Evolutionary conservation across 2,113 vertebrate genomes (phyloP).

Genomic region (Scopus umbretta): DNA sequence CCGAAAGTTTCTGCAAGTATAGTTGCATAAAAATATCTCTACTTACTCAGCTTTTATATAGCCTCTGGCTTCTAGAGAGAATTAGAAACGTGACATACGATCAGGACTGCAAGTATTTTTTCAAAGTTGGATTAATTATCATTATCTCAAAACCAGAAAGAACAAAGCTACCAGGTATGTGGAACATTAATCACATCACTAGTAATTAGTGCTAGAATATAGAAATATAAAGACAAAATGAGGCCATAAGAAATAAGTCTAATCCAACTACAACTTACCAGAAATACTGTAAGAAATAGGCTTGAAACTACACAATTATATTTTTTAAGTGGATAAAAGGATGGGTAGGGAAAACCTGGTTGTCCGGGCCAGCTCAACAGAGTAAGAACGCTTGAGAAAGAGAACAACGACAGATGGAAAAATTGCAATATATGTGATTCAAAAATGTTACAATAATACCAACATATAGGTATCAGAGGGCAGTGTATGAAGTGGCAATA

Average conservation of each 20-base stretch:
- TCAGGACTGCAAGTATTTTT: slow-evolving; percentile 47
- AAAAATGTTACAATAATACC: background rate
- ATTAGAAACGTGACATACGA: slow-evolving; percentile 47
- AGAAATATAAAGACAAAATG: slow-evolving; percentile 67
- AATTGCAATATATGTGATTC: background rate
- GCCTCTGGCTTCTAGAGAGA: slow-evolving; percentile 46
- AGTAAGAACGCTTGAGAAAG: background rate
- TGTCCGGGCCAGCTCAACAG: background rate
- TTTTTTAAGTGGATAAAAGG: background rate
- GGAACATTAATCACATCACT: slow-evolving; percentile 72
- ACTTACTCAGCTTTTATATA: slow-evolving; percentile 44
- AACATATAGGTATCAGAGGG: background rate
- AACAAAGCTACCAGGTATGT: slow-evolving; percentile 66
- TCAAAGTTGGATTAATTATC: slow-evolving; percentile 72
- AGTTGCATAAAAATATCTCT: slow-evolving; percentile 12
- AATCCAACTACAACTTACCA: slow-evolving; percentile 35
- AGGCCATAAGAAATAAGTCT: slow-evolving; percentile 54
- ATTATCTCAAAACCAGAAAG: slow-evolving; percentile 68
- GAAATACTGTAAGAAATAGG: slow-evolving; percentile 25
- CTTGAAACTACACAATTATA: background rate
- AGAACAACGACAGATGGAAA: background rate
- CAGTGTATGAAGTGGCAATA: background rate
- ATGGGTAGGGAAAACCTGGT: background rate
- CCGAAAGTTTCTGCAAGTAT: background rate
- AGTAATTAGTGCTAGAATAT: slow-evolving; percentile 68